Evolutionary conservation across 2,797 vertebrate genomes (phyloP).

Genomic region (Acestrorhynchus altus): DNA sequence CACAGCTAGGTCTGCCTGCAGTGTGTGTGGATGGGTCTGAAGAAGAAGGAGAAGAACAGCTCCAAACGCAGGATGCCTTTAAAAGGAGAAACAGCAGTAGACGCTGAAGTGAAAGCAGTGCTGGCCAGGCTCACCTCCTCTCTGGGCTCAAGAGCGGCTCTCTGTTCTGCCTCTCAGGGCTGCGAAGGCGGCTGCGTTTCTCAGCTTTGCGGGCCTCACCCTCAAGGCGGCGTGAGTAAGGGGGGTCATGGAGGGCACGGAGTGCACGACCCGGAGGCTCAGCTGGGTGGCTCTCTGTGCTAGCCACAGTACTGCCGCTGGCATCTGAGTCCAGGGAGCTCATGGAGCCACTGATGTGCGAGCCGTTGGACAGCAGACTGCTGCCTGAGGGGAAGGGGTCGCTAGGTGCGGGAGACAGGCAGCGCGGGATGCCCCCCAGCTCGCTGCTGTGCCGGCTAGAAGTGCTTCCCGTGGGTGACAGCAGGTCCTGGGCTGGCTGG

Average conservation of each 20-base stretch:
- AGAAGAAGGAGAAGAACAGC: neutral
- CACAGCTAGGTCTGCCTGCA: neutral
- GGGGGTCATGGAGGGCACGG: constrained; percentile 47
- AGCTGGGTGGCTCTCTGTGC: constrained; percentile 77
- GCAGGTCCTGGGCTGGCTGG: constrained; percentile 68
- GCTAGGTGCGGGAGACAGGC: constrained; percentile 79
- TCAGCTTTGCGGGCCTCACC: constrained; percentile 77
- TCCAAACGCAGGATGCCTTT: neutral
- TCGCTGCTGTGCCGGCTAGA: constrained; percentile 70
- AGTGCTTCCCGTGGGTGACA: constrained; percentile 79
- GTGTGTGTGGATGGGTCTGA: neutral
- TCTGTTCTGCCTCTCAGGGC: constrained; percentile 74
- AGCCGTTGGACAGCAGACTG: constrained; percentile 84
- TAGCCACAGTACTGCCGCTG: constrained; percentile 81
- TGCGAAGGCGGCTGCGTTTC: constrained; percentile 78
- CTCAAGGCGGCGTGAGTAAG: constrained; percentile 66
- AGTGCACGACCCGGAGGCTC: constrained; percentile 56
- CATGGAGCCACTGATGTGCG: constrained; percentile 84
- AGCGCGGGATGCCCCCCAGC: constrained; percentile 79
- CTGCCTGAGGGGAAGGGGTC: constrained; percentile 84
- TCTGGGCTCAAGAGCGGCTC: constrained; percentile 77
- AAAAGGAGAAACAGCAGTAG: constrained; percentile 12
- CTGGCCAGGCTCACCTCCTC: constrained; percentile 73
- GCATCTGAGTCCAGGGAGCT: constrained; percentile 84
- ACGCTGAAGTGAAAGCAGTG: neutral